A percentile compares a stretch with the other conserved stretches of the same genome.
phyloP scores from a whole-genome alignment of 2,888 invertebrate species.

The Patella depressa region DNA sequence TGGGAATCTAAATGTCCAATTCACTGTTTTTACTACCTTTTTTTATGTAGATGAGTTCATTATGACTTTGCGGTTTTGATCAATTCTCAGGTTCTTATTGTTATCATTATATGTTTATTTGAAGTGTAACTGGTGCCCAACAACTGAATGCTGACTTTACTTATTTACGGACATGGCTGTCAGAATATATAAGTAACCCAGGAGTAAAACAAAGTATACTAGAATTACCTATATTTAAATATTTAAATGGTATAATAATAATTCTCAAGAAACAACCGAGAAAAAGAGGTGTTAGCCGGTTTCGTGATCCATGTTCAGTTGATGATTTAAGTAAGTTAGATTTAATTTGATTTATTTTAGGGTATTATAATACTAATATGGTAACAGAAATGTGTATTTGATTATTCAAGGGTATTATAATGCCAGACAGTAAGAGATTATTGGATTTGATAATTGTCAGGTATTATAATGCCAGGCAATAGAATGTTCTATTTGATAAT shows the following conservation, averaged over 20 bases:
- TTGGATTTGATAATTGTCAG: too few relatives aligned
- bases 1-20: too few relatives aligned
- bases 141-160: conserved; percentile 65
- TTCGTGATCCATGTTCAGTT: conserved; percentile 45
- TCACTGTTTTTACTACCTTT: too few relatives aligned
- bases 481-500: too few relatives aligned
- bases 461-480: too few relatives aligned
- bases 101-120: conserved; percentile 25
- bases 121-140: conserved; percentile 66
- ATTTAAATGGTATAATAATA: conserved; percentile 59
- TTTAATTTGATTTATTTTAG: neutral
- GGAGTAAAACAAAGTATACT: conserved; percentile 61
- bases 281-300: conserved; percentile 42
- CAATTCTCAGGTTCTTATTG: too few relatives aligned
- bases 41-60: too few relatives aligned
- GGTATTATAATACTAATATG: too few relatives aligned
- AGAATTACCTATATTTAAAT: conserved; percentile 62
- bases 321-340: conserved; percentile 51
- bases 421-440: too few relatives aligned
- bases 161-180: conserved; percentile 58
- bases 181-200: conserved; percentile 46
- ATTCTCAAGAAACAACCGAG: conserved; percentile 65
- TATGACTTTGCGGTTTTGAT: too few relatives aligned
- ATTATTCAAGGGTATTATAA: too few relatives aligned
- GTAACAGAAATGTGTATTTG: too few relatives aligned